Percentiles rank a stretch among this genome's conserved stretches.
Conservation (phyloP, 2,888 invertebrate genomes). For the Antheraea assamensis region DNA sequence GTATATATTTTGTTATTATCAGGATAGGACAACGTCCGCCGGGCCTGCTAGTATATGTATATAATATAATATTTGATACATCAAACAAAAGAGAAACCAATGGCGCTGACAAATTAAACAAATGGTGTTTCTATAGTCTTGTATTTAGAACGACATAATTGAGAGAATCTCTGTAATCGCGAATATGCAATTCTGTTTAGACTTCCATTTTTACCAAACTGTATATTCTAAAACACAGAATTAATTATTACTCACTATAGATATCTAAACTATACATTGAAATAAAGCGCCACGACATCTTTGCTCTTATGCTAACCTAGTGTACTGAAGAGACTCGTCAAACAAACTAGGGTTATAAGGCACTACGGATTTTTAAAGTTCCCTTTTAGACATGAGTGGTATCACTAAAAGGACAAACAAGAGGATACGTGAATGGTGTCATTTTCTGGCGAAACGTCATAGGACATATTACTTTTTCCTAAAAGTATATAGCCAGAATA, state of each 20-base stretch:
- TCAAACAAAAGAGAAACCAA: too few species aligned
- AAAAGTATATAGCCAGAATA: too few species aligned
- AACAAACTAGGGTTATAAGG: constrained; percentile 36
- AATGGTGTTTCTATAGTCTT: too few species aligned
- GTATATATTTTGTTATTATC: too few species aligned
- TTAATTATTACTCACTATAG: not conserved
- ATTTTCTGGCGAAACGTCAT: too few species aligned
- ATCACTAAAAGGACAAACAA: not conserved
- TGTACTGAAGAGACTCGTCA: constrained; percentile 39
- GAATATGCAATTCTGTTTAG: too few species aligned
- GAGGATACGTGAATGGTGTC: not conserved
- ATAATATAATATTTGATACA: too few species aligned
- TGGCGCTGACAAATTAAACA: too few species aligned
- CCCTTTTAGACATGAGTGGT: not conserved
- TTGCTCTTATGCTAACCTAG: constrained; percentile 31
- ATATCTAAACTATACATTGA: constrained; percentile 23
- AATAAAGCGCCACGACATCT: constrained; percentile 26
- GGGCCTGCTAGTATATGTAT: too few species aligned
- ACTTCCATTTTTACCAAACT: not conserved
- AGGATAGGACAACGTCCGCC: too few species aligned
- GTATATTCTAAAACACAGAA: not conserved
- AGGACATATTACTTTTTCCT: too few species aligned
- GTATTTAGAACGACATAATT: not conserved
- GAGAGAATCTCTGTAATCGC: not conserved
- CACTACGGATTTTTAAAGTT: constrained; percentile 27